These are phyloP conservation scores for Brenthis daphne DNA, from an alignment of 2,888 invertebrate genomes.

Conservation along the genomic window DNA sequence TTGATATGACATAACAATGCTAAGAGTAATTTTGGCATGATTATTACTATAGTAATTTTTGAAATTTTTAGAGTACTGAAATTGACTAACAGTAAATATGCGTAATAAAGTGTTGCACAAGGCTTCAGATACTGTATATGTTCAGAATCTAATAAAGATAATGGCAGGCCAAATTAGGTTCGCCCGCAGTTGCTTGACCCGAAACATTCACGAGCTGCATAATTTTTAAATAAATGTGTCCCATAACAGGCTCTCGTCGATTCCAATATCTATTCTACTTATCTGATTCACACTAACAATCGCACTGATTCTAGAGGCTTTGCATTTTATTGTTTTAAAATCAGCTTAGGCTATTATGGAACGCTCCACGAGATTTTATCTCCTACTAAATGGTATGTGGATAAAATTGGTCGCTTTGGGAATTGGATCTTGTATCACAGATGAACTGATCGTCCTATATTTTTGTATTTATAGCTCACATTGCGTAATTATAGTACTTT, in stretches of 20 bases:
- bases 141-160: conserved; percentile 33
- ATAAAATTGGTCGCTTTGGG: conserved; percentile 78
- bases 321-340: conserved; percentile 53
- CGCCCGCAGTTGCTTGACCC: conserved; percentile 30
- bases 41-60: too few species aligned
- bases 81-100: too few species aligned
- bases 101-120: neutral
- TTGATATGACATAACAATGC: too few species aligned
- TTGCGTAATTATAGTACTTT: too few species aligned
- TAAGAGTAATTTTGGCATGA: too few species aligned
- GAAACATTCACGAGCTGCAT: conserved; percentile 33
- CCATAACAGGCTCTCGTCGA: conserved; percentile 51
- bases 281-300: conserved; percentile 76
- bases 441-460: too few species aligned
- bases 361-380: conserved; percentile 68
- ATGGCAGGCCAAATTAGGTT: conserved; percentile 38
- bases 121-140: conserved; percentile 22
- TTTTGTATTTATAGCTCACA: too few species aligned
- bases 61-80: too few species aligned
- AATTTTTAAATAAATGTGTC: conserved; percentile 48
- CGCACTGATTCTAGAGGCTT: conserved; percentile 57
- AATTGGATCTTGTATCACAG: conserved; percentile 57
- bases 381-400: conserved; percentile 75
- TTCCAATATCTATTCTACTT: conserved; percentile 63
- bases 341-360: conserved; percentile 53